Conservation (phyloP, 2,888 invertebrate species). For the Dromius quadrimaculatus region DNA sequence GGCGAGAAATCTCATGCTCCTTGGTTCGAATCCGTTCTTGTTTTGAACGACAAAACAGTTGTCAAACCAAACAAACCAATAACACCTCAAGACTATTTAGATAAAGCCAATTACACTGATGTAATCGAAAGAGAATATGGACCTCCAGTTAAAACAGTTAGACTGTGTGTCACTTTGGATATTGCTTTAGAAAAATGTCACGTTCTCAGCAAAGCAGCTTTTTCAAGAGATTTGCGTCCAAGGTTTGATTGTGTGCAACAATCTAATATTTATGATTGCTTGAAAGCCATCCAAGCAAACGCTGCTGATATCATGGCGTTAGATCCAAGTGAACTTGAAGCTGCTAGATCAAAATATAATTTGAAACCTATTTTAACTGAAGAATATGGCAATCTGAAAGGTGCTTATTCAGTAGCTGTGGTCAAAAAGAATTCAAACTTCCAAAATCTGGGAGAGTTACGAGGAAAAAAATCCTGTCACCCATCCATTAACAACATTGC, state of each 20-base stretch:
- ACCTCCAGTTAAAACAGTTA: constrained; percentile 75
- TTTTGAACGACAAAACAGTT: constrained; percentile 73
- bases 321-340: constrained; percentile 72
- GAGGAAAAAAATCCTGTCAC: constrained; percentile 73
- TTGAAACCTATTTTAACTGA: constrained; percentile 75
- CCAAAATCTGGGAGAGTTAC: constrained; percentile 72
- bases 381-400: constrained; percentile 69
- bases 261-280: constrained; percentile 74
- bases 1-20: constrained; percentile 65
- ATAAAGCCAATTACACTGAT: constrained; percentile 70
- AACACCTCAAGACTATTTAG: constrained; percentile 61
- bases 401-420: constrained; percentile 75
- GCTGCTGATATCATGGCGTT: constrained; percentile 79
- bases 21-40: constrained; percentile 69
- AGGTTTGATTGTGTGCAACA: constrained; percentile 81
- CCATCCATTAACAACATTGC: constrained; percentile 68
- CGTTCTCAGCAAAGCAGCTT: constrained; percentile 77
- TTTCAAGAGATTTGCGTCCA: constrained; percentile 83
- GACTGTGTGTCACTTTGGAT: constrained; percentile 76
- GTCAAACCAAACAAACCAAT: constrained; percentile 62
- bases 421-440: constrained; percentile 72
- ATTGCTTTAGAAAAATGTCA: constrained; percentile 81
- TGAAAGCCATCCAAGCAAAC: constrained; percentile 75
- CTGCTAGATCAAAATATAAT: constrained; percentile 70
- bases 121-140: constrained; percentile 79